A percentile compares a stretch with the other conserved stretches of the same genome.
These are phyloP conservation scores for Tyto alba DNA, from an alignment of 2,113 vertebrate species.

Conservation along the genomic window DNA sequence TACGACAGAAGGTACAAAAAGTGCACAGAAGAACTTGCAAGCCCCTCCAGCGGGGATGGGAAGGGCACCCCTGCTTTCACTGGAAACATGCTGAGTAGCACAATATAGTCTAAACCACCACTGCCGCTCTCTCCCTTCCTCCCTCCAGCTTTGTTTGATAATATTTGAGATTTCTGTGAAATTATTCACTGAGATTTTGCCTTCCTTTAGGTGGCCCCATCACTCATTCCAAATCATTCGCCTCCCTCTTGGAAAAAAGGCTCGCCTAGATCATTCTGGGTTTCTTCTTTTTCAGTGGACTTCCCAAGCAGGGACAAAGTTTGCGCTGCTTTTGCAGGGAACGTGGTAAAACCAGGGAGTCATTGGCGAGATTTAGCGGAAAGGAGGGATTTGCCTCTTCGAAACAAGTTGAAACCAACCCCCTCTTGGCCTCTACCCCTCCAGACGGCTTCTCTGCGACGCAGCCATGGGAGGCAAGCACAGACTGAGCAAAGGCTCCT, in stretches of 20 bases:
- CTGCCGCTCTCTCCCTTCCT: not conserved
- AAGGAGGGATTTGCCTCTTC: not conserved
- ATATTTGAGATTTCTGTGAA: not conserved
- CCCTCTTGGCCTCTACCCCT: not conserved
- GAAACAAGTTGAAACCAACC: conserved; percentile 11
- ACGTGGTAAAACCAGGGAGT: not conserved
- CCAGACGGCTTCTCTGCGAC: not conserved
- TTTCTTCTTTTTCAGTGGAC: not conserved
- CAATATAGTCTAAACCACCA: not conserved
- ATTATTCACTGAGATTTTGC: not conserved
- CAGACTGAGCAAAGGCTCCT: conserved; percentile 22
- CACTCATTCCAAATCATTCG: not conserved
- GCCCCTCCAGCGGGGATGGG: not conserved
- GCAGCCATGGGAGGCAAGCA: not conserved
- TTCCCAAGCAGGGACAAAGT: not conserved
- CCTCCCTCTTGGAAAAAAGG: not conserved
- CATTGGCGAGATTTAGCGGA: not conserved
- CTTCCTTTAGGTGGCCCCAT: not conserved
- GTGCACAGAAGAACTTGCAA: not conserved
- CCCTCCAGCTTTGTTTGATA: not conserved
- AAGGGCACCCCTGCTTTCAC: not conserved
- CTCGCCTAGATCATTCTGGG: accelerated
- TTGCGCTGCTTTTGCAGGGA: not conserved
- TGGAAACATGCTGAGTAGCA: accelerated
- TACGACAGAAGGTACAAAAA: not conserved